Base-by-base conservation (phyloP, 2,113 vertebrate species). In the Ammodytes dubius region DNA sequence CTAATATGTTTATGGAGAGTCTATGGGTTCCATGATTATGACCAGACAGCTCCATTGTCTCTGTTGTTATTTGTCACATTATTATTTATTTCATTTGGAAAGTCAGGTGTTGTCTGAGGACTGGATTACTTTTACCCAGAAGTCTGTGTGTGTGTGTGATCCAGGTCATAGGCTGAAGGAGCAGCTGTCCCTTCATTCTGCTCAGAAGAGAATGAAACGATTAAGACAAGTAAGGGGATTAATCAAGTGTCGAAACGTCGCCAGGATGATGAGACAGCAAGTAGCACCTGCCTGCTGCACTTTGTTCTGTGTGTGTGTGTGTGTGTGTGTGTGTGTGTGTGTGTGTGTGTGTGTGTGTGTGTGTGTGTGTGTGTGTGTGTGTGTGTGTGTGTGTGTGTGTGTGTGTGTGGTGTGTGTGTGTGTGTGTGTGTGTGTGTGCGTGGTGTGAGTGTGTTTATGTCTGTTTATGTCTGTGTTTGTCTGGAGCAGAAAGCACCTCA, bases 271-370 rank as follows among this genome's bases (percentile, higher is more conserved):
- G 85, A 83, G 67, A 81, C 56, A 70, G 77, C 77, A 67, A 59
- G 70, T 75, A 46, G 82, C 83, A 72, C 87, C 86, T 88, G 86
- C 40, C 71, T 79, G 74, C 71, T 79, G 74, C 74, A 53, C 77
- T 77, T 52, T 63, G 8, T 66, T 71, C 9, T 63, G 40, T 42
- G 15, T 85, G n/a, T 70, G 67, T 79, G 66, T 71, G 47, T 74
- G 66, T 74, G 70, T 56, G 66, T 74, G 61, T 73, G 63, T 63
- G 61, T 69, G 56, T 53, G 60, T 74, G 60, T 78, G 61, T 68
- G 67, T 64, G 75, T 79, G 53, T 43, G 54, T 63, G 64, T 68
- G 27, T 61, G 50, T 65, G 76, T 76, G 59, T 45, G 70, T 71
- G 81, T 65, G 64, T 42, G 46, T 66, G 45, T 47, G 66, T 53